These are phyloP conservation scores for Eudyptes chrysolophus DNA, from an alignment of 2,113 vertebrate genomes.

Conservation along the genomic window DNA sequence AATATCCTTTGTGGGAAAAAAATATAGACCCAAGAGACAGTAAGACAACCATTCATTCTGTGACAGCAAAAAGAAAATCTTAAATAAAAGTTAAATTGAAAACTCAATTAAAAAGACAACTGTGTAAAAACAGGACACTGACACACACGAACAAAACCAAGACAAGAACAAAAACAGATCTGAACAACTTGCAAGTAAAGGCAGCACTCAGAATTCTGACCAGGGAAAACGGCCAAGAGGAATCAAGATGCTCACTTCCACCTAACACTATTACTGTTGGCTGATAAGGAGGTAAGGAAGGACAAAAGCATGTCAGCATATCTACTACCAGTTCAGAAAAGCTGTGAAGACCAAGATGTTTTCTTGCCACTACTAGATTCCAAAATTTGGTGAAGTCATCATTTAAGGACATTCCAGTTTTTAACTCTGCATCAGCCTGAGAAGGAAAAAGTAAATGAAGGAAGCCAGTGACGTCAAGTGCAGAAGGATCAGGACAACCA, in stretches of 20 bases:
- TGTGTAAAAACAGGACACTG: background rate
- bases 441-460: background rate
- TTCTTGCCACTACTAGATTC: background rate
- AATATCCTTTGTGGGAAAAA: background rate
- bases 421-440: background rate
- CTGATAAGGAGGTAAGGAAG: background rate
- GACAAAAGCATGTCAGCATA: background rate
- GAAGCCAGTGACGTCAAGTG: background rate
- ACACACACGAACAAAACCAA: background rate
- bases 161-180: background rate
- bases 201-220: background rate
- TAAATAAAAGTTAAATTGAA: background rate
- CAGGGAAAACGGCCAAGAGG: background rate
- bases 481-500: background rate
- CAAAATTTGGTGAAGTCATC: background rate
- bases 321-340: background rate
- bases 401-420: background rate
- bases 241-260: background rate
- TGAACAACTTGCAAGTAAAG: background rate
- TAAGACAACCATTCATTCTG: background rate
- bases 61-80: background rate
- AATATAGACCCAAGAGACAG: background rate
- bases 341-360: background rate
- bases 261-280: background rate
- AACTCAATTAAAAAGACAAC: background rate